Evolutionary conservation across 2,797 vertebrate genomes (phyloP).

Genomic region (Chloroceryle inda): DNA sequence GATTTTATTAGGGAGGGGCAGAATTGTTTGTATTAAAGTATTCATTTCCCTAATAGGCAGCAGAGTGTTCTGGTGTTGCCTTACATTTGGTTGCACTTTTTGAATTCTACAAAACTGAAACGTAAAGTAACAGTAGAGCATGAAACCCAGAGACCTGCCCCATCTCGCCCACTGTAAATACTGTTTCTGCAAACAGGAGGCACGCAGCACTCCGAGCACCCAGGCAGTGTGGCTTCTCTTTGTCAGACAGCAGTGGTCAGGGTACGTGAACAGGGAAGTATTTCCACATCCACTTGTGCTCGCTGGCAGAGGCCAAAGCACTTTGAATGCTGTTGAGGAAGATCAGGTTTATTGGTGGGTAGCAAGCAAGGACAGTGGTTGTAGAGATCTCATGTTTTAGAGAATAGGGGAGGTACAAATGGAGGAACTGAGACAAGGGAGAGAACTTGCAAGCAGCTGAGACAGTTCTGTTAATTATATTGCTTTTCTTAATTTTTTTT

Average conservation of each 20-base stretch:
- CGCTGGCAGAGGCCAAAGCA: background rate
- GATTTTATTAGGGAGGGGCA: background rate
- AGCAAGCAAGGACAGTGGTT: background rate
- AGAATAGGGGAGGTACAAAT: background rate
- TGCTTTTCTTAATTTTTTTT: background rate
- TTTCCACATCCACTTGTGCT: background rate
- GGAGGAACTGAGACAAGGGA: background rate
- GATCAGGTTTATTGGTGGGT: background rate
- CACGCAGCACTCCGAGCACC: background rate
- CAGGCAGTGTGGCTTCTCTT: background rate
- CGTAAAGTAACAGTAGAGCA: background rate
- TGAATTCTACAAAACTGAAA: background rate
- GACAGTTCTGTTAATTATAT: constrained; percentile 32
- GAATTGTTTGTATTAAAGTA: background rate
- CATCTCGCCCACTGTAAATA: background rate
- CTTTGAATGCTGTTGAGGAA: background rate
- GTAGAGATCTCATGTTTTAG: background rate
- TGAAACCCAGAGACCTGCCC: background rate
- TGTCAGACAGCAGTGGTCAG: background rate
- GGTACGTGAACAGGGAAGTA: background rate
- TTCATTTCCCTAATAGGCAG: background rate
- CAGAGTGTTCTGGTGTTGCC: background rate
- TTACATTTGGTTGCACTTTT: background rate
- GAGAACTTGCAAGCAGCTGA: background rate
- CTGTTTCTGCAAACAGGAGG: background rate